A percentile compares a stretch with the other conserved stretches of the same genome.
Evolutionary conservation across 23 tunicate species (phyloP).

Genomic region (Trididemnum nubilum): DNA sequence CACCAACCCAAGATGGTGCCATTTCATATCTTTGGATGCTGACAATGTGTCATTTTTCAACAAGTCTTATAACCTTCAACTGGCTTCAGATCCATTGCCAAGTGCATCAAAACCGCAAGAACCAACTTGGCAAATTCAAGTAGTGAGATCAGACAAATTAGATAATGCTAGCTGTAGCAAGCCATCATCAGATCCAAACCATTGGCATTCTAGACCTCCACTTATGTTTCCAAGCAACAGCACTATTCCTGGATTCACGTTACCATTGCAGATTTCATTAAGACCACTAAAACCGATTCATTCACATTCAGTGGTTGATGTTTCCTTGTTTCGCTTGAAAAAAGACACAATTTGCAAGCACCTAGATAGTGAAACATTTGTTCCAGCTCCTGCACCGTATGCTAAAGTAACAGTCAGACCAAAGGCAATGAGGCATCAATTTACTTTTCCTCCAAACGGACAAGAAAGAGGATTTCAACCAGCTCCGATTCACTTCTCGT

Average conservation of each 20-base stretch:
- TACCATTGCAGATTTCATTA: conserved; percentile 49
- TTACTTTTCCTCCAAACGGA: background rate
- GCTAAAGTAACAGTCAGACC: no score
- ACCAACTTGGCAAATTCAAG: conserved; percentile 37
- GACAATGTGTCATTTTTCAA: conserved; percentile 60
- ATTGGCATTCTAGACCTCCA: conserved; percentile 10
- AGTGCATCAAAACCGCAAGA: conserved; percentile 22
- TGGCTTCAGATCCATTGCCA: conserved; percentile 44
- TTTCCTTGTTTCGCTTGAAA: conserved; percentile 68
- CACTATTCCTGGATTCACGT: background rate
- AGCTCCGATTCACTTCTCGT: conserved; percentile 71
- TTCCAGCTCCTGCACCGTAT: background rate
- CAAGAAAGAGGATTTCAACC: conserved; percentile 64
- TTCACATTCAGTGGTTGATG: conserved; percentile 57
- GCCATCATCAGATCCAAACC: background rate
- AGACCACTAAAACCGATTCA: conserved; percentile 55
- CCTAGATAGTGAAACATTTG: conserved; percentile 46
- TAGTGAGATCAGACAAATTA: conserved; percentile 4
- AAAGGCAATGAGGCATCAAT: background rate
- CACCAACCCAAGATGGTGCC: conserved; percentile 74
- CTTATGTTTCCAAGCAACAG: background rate
- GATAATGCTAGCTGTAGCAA: background rate
- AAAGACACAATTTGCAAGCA: conserved; percentile 56
- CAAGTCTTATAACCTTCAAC: conserved; percentile 47
- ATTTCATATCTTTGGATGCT: conserved; percentile 48